Conservation (phyloP, 2,888 invertebrate species). For the Timema podura region DNA sequence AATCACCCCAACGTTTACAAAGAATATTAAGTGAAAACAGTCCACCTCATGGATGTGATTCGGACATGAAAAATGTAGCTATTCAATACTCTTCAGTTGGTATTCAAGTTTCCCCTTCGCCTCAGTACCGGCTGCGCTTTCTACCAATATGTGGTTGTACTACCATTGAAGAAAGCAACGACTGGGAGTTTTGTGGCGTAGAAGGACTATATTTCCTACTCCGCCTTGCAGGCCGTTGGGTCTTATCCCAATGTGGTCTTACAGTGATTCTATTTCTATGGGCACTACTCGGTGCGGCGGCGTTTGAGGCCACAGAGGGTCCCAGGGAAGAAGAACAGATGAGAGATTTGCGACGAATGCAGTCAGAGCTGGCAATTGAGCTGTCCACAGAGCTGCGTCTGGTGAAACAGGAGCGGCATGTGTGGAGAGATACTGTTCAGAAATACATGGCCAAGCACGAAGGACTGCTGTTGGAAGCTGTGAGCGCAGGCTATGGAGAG, state of each 20-base stretch:
- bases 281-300: constrained; percentile 59
- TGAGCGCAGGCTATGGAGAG: constrained; percentile 51
- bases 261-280: constrained; percentile 56
- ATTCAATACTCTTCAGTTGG: constrained; percentile 28
- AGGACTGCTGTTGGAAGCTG: constrained; percentile 53
- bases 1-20: no score
- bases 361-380: constrained; percentile 56
- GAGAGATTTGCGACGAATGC: constrained; percentile 51
- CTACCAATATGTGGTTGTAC: constrained; percentile 45
- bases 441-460: constrained; percentile 55
- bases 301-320: constrained; percentile 63
- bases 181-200: constrained; percentile 16
- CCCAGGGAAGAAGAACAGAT: constrained; percentile 60
- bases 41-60: no score
- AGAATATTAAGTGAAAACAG: no score
- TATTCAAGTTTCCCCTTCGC: constrained; percentile 48
- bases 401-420: constrained; percentile 48
- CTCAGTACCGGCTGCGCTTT: constrained; percentile 54
- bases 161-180: constrained; percentile 2
- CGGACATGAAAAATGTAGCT: no score
- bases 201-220: constrained; percentile 16
- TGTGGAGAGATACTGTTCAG: constrained; percentile 59
- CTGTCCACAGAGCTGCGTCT: constrained; percentile 62
- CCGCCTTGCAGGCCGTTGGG: constrained; percentile 42
- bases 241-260: constrained; percentile 57